These are phyloP conservation scores for Lordiphosa collinella DNA, from an alignment of 1,140 invertebrate genomes.

Conservation along the genomic window DNA sequence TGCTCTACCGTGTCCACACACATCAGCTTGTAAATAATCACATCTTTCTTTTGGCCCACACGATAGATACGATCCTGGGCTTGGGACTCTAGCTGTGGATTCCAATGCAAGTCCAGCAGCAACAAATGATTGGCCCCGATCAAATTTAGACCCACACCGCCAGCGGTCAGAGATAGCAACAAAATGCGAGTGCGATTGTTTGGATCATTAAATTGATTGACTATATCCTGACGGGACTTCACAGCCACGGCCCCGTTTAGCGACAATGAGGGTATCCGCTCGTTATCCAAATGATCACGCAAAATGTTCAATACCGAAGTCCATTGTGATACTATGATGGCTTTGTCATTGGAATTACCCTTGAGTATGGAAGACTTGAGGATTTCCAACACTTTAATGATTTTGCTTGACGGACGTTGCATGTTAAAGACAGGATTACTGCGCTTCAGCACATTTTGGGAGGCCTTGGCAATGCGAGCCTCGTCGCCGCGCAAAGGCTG, in stretches of 20 bases:
- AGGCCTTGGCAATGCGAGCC: slow-evolving; percentile 80
- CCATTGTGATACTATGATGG: slow-evolving; percentile 95
- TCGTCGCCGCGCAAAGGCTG: slow-evolving; percentile 34
- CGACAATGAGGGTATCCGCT: slow-evolving; percentile 81
- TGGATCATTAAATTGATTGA: slow-evolving; percentile 87
- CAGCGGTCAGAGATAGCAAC: slow-evolving; percentile 91
- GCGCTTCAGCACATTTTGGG: slow-evolving; percentile 82
- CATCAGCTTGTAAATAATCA: slow-evolving; percentile 93
- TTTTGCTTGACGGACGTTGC: slow-evolving; percentile 84
- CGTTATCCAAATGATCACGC: slow-evolving; percentile 81
- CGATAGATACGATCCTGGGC: slow-evolving; percentile 95
- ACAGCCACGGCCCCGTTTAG: slow-evolving; percentile 86
- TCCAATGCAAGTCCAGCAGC: slow-evolving; percentile 95
- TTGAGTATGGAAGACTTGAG: slow-evolving; percentile 82
- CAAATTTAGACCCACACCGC: slow-evolving; percentile 94
- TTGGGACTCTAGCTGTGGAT: slow-evolving; percentile 95
- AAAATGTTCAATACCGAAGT: slow-evolving; percentile 87
- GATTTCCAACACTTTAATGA: slow-evolving; percentile 83
- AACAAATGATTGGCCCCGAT: slow-evolving; percentile 94
- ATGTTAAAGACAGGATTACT: slow-evolving; percentile 86
- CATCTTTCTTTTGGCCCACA: slow-evolving; percentile 90
- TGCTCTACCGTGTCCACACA: slow-evolving; percentile 92
- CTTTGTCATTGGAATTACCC: slow-evolving; percentile 82
- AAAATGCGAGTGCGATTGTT: slow-evolving; percentile 83
- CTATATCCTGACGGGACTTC: slow-evolving; percentile 83